phyloP scores from a whole-genome alignment of 2,797 vertebrate species.

The Leuciscus waleckii region DNA sequence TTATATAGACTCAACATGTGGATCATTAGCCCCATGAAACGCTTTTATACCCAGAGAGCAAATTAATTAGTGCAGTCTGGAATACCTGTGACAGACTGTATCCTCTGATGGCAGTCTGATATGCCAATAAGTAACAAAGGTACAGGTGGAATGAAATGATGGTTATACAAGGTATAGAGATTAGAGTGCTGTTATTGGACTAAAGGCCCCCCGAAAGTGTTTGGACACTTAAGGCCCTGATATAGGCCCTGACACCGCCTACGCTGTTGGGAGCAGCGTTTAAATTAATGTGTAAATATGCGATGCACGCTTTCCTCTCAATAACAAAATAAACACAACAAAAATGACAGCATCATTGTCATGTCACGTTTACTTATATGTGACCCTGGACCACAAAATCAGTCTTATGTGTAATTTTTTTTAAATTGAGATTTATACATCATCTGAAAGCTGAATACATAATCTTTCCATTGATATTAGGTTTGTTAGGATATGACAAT shows the following conservation, averaged over 20 bases:
- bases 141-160: constrained; percentile 2
- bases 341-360: neutral
- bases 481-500: no score
- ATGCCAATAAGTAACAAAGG: constrained; percentile 28
- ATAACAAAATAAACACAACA: neutral
- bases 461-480: no score
- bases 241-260: neutral
- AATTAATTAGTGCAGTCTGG: constrained; percentile 65
- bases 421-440: no score
- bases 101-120: constrained; percentile 48
- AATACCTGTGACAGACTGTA: constrained; percentile 54
- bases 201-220: neutral
- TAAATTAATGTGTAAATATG: neutral
- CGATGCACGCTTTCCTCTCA: neutral
- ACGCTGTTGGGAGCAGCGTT: neutral
- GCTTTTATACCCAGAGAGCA: constrained; percentile 63
- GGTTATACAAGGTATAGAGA: neutral
- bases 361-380: neutral
- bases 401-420: no score
- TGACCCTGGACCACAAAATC: no score
- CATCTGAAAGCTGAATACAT: no score
- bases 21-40: constrained; percentile 65
- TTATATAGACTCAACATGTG: constrained; percentile 64
- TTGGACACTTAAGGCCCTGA: neutral
- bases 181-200: neutral